Conservation (phyloP, 2,797 vertebrate genomes). For the Pseudochaenichthys georgianus region DNA sequence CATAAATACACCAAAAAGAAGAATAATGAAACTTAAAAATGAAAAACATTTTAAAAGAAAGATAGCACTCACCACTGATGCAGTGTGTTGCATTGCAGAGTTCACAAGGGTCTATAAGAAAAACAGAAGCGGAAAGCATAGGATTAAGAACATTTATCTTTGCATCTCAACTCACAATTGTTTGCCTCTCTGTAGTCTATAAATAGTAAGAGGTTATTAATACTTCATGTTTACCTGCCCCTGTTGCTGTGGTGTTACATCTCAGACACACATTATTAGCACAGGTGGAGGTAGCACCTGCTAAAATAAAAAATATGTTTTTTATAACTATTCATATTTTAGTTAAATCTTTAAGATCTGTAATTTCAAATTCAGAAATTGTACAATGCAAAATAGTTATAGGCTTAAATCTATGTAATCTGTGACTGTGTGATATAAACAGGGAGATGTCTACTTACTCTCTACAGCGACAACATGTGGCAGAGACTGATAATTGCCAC, state of each 20-base stretch:
- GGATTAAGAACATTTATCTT: neutral
- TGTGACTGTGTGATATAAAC: constrained; percentile 5
- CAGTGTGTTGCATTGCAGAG: accelerated
- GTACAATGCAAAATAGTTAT: neutral
- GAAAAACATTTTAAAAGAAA: constrained; percentile 30
- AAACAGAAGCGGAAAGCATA: constrained; percentile 5
- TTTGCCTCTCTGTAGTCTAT: neutral
- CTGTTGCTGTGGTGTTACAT: neutral
- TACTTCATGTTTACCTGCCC: constrained; percentile 23
- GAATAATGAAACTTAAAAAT: neutral
- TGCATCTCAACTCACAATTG: constrained; percentile 2
- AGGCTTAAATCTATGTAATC: neutral
- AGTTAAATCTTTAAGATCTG: neutral
- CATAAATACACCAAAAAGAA: neutral
- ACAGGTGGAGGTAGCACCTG: neutral
- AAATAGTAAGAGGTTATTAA: constrained; percentile 1
- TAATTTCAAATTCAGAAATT: neutral
- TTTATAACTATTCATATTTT: neutral
- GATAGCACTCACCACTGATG: constrained; percentile 24
- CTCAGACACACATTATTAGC: neutral
- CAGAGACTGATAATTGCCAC: neutral
- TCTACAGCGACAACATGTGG: constrained; percentile 2
- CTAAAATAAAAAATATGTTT: constrained; percentile 28
- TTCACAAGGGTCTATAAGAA: constrained; percentile 3
- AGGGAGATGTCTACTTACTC: constrained; percentile 46